Evolutionary conservation across 2,113 vertebrate genomes (phyloP).

Genomic region (Empidonax alnorum): DNA sequence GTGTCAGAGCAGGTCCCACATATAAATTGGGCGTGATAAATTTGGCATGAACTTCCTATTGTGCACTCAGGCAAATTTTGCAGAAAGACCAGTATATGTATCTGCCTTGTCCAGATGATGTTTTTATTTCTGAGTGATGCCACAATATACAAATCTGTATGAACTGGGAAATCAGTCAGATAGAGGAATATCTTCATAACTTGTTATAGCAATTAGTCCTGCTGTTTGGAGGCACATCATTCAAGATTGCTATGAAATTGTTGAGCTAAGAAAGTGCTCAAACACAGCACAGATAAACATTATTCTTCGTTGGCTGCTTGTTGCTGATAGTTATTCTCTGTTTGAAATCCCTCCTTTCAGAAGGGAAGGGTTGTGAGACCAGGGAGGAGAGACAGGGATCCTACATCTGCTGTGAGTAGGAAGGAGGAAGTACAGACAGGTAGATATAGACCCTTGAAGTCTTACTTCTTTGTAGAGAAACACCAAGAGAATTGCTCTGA

Average conservation of each 20-base stretch:
- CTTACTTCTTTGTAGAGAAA: neutral
- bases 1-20: neutral
- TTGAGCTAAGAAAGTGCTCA: neutral
- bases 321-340: neutral
- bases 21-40: neutral
- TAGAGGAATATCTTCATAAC: neutral
- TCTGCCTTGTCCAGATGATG: neutral
- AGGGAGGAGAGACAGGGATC: neutral
- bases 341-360: neutral
- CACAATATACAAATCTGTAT: neutral
- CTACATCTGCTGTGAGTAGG: neutral
- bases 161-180: neutral
- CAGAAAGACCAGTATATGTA: neutral
- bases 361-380: neutral
- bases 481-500: neutral
- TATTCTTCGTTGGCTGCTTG: neutral
- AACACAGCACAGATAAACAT: neutral
- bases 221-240: neutral
- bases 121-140: neutral
- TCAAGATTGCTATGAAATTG: neutral
- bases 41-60: neutral
- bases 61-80: neutral
- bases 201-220: neutral
- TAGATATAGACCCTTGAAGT: neutral
- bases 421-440: neutral